phyloP scores from a whole-genome alignment of 2,113 vertebrate species.

The Corythoichthys haematopterus region DNA sequence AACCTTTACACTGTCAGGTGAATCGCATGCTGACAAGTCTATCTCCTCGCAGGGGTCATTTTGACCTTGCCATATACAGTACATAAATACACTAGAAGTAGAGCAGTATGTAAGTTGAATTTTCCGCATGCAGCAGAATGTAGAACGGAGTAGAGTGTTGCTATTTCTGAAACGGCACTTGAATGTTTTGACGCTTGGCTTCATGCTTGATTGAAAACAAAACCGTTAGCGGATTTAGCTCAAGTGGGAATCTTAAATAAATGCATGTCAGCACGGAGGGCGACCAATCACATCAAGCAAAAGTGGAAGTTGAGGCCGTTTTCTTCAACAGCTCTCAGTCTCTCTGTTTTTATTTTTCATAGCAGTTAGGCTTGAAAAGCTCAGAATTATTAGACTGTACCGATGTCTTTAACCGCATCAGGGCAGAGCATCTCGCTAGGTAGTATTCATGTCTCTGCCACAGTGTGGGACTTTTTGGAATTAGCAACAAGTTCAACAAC shows the following conservation, averaged over 20 bases:
- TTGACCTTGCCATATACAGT: background rate
- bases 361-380: too few relatives aligned
- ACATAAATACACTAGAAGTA: background rate
- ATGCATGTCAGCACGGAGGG: background rate
- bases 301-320: too few relatives aligned
- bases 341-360: too few relatives aligned
- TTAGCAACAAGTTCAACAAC: too few relatives aligned
- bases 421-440: too few relatives aligned
- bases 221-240: background rate
- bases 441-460: too few relatives aligned
- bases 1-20: conserved; percentile 38
- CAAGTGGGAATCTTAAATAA: background rate
- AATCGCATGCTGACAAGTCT: background rate
- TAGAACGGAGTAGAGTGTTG: background rate
- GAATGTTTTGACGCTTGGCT: background rate
- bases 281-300: too few relatives aligned
- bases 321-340: too few relatives aligned
- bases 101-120: background rate
- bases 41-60: background rate
- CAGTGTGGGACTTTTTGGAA: too few relatives aligned
- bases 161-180: background rate
- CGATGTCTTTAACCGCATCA: too few relatives aligned
- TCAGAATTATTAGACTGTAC: too few relatives aligned
- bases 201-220: background rate
- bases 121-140: background rate